Base-by-base conservation (phyloP, 2,888 invertebrate species). In the Scaptomyza caliginosa region DNA sequence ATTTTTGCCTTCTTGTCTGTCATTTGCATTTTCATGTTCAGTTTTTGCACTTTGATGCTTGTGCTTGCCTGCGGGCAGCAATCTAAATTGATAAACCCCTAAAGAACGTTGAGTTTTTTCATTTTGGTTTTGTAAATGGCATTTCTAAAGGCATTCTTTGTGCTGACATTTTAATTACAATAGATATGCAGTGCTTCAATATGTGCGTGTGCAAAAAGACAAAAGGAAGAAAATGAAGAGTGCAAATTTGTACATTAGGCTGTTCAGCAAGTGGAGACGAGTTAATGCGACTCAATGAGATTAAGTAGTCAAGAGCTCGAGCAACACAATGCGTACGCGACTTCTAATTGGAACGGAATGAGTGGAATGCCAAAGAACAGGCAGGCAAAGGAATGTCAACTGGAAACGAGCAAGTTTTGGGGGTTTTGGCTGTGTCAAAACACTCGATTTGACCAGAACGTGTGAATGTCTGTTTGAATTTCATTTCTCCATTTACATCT, bases 111-210 rank as follows among this genome's bases (percentile, higher is more conserved):
- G 65, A 43, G 43, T 56, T 13, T 13, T 13, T 30, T 10, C 23
- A 2, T 24, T 43, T 7, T 11, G 11, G 34, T 21, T 46, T 28
- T 50, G 55, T 46, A 51, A 42, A 59, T 69, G 80, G 73, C 60
- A 49, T 84, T 55, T 46, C 11, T 16, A 49, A 17, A 17, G 26
- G 21, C 43, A 23, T 54, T 24, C 58, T 30, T 51, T 71, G 54
- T 72, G 58, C 50, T 83, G 80, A 88, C 88, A 88, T 86, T 81
- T 82, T 79, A 83, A 81, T 81, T 88, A 88, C 75, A 64, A 36
- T 40, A 26, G 40, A 36, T 6, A 32, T 13, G 32, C 32, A 32
- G 7, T 13, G n/a, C 2, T n/a, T n/a, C n/a, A n/a, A 6, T 6
- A 2, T 32, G 32, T 16, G 34, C 8, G 34, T 16, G 26, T 8